Percentiles rank a stretch among this genome's conserved stretches.
Evolutionary conservation across 2,797 vertebrate species (phyloP).

Genomic region (Sebastes oblongus): DNA sequence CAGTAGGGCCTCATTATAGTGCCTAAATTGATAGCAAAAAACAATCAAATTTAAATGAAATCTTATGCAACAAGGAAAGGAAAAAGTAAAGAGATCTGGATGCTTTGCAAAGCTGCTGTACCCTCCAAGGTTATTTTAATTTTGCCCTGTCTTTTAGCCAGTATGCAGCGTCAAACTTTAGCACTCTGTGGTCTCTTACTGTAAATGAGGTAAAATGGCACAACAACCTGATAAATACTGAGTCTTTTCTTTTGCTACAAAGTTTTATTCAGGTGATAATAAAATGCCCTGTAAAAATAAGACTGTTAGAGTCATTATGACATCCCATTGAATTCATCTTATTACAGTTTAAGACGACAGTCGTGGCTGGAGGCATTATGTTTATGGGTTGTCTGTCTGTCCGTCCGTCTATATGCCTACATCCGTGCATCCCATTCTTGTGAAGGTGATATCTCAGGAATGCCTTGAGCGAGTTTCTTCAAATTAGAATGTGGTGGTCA

Average conservation of each 20-base stretch:
- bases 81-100: neutral
- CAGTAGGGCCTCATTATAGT: neutral
- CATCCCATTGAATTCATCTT: neutral
- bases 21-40: neutral
- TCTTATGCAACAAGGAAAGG: neutral
- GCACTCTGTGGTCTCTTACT: neutral
- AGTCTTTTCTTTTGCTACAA: neutral
- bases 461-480: too few relatives aligned
- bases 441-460: too few relatives aligned
- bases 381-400: too few relatives aligned
- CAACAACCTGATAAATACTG: neutral
- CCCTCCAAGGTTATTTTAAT: neutral
- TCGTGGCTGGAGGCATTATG: too few relatives aligned
- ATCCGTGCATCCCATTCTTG: too few relatives aligned
- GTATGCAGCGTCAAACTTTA: neutral
- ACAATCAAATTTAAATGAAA: neutral
- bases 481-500: too few relatives aligned
- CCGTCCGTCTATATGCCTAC: too few relatives aligned
- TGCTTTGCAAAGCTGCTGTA: neutral
- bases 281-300: neutral
- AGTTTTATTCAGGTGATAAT: neutral
- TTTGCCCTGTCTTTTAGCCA: neutral
- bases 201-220: neutral
- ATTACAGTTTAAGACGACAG: neutral
- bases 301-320: neutral